A percentile compares a stretch with the other conserved stretches of the same genome.
phyloP scores from a whole-genome alignment of 2,113 vertebrate genomes.

The Dipodomys merriami region DNA sequence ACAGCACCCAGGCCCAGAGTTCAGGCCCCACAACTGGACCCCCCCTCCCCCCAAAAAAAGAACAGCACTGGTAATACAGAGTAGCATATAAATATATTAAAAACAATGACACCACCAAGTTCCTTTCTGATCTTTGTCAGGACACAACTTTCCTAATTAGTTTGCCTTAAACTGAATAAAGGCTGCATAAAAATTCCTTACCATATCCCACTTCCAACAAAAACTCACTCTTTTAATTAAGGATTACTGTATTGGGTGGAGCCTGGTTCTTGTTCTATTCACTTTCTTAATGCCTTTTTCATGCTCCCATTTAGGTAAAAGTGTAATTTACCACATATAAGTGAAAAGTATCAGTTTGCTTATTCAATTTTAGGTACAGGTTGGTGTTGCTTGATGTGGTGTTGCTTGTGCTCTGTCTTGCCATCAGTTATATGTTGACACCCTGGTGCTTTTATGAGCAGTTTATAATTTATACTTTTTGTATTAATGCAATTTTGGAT shows the following conservation, averaged over 20 bases:
- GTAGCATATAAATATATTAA: not conserved
- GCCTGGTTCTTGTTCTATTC: not conserved
- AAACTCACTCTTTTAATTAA: conserved; percentile 18
- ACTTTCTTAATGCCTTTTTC: not conserved
- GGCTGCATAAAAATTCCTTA: conserved; percentile 32
- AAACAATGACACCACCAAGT: not conserved
- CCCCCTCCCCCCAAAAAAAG: not conserved
- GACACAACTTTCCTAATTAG: conserved; percentile 14
- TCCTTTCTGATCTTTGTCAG: conserved; percentile 38
- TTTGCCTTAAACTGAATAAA: conserved; percentile 13
- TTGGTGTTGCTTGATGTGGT: too few relatives aligned
- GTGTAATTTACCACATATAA: not conserved
- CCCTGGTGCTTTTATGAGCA: not conserved
- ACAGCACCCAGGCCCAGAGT: too few relatives aligned
- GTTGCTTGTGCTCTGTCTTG: not conserved
- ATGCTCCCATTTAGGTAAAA: not conserved
- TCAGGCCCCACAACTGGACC: too few relatives aligned
- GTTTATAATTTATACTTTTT: not conserved
- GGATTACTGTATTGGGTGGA: not conserved
- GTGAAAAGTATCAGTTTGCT: not conserved
- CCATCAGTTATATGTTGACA: not conserved
- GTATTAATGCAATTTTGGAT: not conserved
- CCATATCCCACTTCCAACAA: not conserved
- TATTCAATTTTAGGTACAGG: not conserved
- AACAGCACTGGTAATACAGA: not conserved